These are phyloP conservation scores for Clarias batrachus DNA, from an alignment of 2,113 vertebrate genomes.

Conservation along the genomic window DNA sequence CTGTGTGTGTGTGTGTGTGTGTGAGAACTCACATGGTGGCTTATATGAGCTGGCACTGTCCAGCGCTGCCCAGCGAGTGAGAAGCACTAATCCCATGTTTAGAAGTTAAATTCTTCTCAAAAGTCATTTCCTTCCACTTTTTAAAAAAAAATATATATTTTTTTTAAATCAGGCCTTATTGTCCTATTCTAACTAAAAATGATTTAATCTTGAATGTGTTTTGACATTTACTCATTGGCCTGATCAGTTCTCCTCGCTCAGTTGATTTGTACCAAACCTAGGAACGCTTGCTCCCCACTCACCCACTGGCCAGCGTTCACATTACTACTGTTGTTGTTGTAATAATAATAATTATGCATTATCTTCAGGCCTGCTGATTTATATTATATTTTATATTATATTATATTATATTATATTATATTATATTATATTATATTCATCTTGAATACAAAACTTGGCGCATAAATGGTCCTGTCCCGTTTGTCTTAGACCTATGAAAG, in stretches of 20 bases:
- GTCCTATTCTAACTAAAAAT: background rate
- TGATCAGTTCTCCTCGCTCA: background rate
- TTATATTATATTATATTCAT: too few species aligned
- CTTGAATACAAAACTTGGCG: too few species aligned
- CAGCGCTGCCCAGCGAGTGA: constrained; percentile 4
- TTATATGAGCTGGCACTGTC: constrained; percentile 26
- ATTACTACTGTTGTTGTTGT: too few species aligned
- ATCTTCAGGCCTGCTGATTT: too few species aligned
- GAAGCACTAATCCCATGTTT: background rate
- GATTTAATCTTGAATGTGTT: background rate
- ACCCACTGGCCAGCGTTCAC: too few species aligned
- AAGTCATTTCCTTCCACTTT: background rate
- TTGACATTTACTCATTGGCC: background rate
- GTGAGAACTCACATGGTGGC: background rate
- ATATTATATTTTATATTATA: too few species aligned
- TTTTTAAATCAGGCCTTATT: background rate
- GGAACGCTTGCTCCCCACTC: too few species aligned
- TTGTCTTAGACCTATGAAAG: too few species aligned
- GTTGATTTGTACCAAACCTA: too few species aligned
- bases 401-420: too few species aligned
- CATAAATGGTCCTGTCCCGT: too few species aligned
- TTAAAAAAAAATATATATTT: background rate
- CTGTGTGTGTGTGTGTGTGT: background rate
- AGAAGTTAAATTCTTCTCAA: background rate
- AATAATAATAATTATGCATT: too few species aligned